Evolutionary conservation across 2,113 vertebrate genomes (phyloP), one percentile per base, ranked within the genome.

Genomic region (Pycnonotus jocosus): DNA sequence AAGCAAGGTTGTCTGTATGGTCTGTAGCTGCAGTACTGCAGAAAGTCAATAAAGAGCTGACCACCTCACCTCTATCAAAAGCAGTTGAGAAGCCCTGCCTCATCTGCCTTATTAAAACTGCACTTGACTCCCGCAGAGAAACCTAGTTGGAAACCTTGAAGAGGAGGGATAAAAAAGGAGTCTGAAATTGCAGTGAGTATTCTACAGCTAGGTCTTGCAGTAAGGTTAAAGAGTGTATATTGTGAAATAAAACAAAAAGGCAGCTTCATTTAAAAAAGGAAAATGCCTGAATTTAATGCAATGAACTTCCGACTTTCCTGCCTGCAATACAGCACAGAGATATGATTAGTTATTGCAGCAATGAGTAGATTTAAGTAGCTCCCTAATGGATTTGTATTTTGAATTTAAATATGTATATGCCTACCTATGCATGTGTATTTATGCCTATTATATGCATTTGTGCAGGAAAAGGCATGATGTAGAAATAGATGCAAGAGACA

Each of bases 31-130:
- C 95, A 82, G 90, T 53, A 73, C 92, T 87, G 90, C 93, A 97
- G 81, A 73, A 85, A 98, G 96, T 94, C 94, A 92, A 81, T 94
- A 93, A 96, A 96, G 92, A 97, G 91, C 92, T 97, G 89, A 96
- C 93, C 90, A 90, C 35, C 62, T 94, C 93, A 91, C 92, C 92
- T 95, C 95, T 94, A 81, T 96, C 96, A 91, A 88, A 95, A 92
- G 92, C 95, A 77, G 89, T 93, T 82, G 91, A 89, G 90, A 79
- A 84, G 77, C 65, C 28, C 93, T 94, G 94, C 87, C 90, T 97
- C 90, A 86, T 97, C 95, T 92, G 81, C 88, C 90, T 96, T 94
- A 57, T 96, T 92, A 94, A 96, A 97, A 81, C 76, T 88, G 81
- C 79, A 65, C 81, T 94, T 78, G 73, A 71, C 82, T 90, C 93